A percentile compares a stretch with the other conserved stretches of the same genome.
Conservation (phyloP, 2,797 vertebrate species). For the Vultur gryphus region DNA sequence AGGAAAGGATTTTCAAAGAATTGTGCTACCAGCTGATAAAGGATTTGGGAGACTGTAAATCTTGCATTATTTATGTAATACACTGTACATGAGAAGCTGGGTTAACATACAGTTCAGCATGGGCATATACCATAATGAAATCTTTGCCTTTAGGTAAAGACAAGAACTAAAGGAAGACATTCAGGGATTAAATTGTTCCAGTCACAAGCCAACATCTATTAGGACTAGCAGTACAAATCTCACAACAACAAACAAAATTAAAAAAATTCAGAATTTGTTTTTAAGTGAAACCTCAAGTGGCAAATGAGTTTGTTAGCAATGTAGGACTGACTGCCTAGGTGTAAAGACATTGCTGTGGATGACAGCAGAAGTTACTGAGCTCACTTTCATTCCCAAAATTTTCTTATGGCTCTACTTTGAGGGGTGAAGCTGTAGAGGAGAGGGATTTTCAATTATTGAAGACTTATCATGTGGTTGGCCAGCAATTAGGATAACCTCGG, state of each 20-base stretch:
- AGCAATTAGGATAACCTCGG: not conserved
- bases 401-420: not conserved
- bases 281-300: not conserved
- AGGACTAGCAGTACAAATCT: not conserved
- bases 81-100: conserved; percentile 40
- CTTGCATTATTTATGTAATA: conserved; percentile 59
- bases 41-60: conserved; percentile 56
- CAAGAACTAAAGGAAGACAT: not conserved
- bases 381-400: not conserved
- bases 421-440: not conserved
- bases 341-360: not conserved
- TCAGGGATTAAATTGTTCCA: conserved; percentile 29
- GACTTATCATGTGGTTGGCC: not conserved
- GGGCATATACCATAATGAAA: conserved; percentile 28
- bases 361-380: not conserved
- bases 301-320: not conserved
- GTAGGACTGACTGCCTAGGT: not conserved
- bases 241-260: not conserved
- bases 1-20: conserved; percentile 53
- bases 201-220: conserved; percentile 17
- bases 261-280: not conserved
- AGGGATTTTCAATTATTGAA: not conserved
- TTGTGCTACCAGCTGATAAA: conserved; percentile 65
- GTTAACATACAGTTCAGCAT: conserved; percentile 29
- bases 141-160: conserved; percentile 48